Percentiles rank a stretch among this genome's conserved stretches.
Conservation (phyloP, 2,113 vertebrate species). For the mouse (Mus musculus) region GRCm39 chr6:99156001-99156500, state of each 20-base stretch:
- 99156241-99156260: background rate
- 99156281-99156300: no score
- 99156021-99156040: background rate
- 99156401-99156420: background rate
- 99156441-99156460: background rate
- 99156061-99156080: background rate
- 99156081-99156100: background rate
- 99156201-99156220: background rate
- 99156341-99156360: background rate
- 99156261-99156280: background rate
- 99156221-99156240: background rate
- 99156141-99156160: background rate
- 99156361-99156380: background rate
- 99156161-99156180: background rate
- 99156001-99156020: background rate
- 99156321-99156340: background rate
- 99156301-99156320: background rate
- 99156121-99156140: background rate
- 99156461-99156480: background rate
- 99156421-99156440: background rate
- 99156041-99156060: background rate
- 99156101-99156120: background rate
- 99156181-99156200: no score
- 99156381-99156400: background rate
- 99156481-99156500: background rate